These are phyloP conservation scores for Pithys albifrons DNA, from an alignment of 2,113 vertebrate species.

Conservation along the genomic window DNA sequence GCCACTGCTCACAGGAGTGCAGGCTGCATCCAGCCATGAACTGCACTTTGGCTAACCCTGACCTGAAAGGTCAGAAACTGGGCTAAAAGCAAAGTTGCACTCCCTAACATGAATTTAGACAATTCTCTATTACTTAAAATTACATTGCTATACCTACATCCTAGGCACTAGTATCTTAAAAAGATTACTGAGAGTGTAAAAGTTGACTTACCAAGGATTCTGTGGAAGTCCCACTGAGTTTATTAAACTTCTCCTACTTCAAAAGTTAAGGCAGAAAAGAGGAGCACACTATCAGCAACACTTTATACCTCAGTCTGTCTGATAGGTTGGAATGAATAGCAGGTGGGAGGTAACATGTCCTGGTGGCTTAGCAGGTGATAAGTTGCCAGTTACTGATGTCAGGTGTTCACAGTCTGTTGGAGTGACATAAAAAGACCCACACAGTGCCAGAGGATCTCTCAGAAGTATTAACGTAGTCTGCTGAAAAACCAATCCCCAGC, in stretches of 20 bases:
- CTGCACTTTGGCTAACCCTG: rapidly evolving
- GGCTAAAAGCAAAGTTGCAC: neutral
- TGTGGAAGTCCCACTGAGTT: neutral
- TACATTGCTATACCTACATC: neutral
- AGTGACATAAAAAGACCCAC: neutral
- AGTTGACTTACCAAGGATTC: neutral
- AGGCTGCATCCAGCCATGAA: neutral
- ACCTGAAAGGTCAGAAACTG: neutral
- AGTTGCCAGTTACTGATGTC: neutral
- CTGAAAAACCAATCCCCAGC: neutral
- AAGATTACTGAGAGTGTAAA: neutral
- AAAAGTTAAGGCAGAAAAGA: neutral
- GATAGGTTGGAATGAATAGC: neutral
- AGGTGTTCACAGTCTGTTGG: neutral
- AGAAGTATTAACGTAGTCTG: neutral
- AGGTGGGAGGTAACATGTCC: rapidly evolving
- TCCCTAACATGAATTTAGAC: neutral
- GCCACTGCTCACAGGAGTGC: rapidly evolving
- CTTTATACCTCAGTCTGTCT: neutral
- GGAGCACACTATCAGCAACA: neutral
- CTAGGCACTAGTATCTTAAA: neutral
- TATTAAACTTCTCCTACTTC: neutral
- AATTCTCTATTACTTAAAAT: neutral
- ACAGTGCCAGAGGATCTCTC: neutral
- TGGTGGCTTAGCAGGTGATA: neutral